Evolutionary conservation across 1,140 invertebrate genomes (phyloP).

Genomic region (Gryon sp.): DNA sequence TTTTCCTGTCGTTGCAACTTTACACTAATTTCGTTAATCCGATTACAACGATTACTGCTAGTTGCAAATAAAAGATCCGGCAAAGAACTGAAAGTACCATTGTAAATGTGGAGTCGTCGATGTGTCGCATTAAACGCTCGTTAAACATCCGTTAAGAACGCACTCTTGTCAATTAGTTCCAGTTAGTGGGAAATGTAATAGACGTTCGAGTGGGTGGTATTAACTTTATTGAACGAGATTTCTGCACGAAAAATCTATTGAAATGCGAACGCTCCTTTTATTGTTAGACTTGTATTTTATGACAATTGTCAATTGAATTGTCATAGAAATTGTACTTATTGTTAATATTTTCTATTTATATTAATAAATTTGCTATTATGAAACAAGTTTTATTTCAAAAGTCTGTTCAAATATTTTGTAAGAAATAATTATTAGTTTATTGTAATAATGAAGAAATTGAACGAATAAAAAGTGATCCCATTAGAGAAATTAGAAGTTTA

Average conservation of each 20-base stretch:
- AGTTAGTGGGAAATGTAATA: conserved; percentile 53
- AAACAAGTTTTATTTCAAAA: no score
- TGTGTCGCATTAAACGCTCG: conserved; percentile 46
- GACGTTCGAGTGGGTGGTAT: conserved; percentile 54
- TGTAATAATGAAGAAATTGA: no score
- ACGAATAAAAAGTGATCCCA: no score
- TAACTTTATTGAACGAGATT: conserved; percentile 50
- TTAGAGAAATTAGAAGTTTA: conserved; percentile 35
- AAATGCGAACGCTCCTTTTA: conserved; percentile 29
- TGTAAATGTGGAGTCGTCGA: conserved; percentile 15
- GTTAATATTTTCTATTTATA: conserved; percentile 8
- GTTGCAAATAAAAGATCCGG: conserved; percentile 23
- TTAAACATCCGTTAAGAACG: conserved; percentile 55
- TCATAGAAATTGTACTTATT: conserved; percentile 27
- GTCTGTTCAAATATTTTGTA: no score
- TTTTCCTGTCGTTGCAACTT: conserved; percentile 19
- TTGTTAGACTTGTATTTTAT: conserved; percentile 38
- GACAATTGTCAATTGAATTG: conserved; percentile 49
- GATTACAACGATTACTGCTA: conserved; percentile 36
- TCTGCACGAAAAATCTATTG: conserved; percentile 51
- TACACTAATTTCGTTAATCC: conserved; percentile 38
- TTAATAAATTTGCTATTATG: neutral
- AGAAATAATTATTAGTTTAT: no score
- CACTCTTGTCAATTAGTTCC: conserved; percentile 61
- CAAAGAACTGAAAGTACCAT: conserved; percentile 24